A percentile compares a stretch with the other conserved stretches of the same genome.
These are phyloP conservation scores for Trachelus tabidus DNA, from an alignment of 2,888 invertebrate species.

Conservation along the genomic window DNA sequence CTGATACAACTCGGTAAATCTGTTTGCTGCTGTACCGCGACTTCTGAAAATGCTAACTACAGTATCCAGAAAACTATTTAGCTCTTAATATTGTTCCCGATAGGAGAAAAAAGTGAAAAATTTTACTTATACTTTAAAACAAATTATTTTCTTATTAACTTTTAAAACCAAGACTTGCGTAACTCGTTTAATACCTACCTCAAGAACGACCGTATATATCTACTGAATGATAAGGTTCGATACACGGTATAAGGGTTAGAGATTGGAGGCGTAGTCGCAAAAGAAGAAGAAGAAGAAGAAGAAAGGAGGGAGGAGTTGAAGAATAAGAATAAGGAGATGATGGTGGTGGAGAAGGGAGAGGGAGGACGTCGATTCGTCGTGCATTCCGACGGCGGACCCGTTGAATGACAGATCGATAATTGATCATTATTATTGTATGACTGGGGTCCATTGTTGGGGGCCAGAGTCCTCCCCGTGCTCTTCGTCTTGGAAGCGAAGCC, in stretches of 20 bases:
- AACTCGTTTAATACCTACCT: background rate
- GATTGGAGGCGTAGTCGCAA: slow-evolving; percentile 22
- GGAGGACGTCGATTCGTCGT: slow-evolving; percentile 55
- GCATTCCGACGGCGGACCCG: slow-evolving; percentile 55
- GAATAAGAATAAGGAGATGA: slow-evolving; percentile 13
- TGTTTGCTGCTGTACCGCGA: background rate
- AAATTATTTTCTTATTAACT: background rate
- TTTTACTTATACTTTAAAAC: background rate
- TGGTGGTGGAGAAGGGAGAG: slow-evolving; percentile 15
- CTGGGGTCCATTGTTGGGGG: slow-evolving; percentile 54
- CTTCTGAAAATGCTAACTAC: background rate
- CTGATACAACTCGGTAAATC: background rate
- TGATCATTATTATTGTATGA: slow-evolving; percentile 62
- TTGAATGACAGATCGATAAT: slow-evolving; percentile 64
- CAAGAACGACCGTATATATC: background rate
- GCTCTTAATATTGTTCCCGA: background rate
- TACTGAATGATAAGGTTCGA: background rate
- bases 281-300: slow-evolving; percentile 18
- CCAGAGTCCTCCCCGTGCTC: slow-evolving; percentile 29
- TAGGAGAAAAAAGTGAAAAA: background rate
- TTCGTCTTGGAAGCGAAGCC: slow-evolving; percentile 36
- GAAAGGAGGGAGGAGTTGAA: background rate
- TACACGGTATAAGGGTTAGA: background rate
- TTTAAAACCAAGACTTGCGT: background rate
- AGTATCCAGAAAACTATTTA: background rate